These are phyloP conservation scores for Calyptommatus sinebrachiatus DNA, from an alignment of 2,113 vertebrate species.

Conservation along the genomic window DNA sequence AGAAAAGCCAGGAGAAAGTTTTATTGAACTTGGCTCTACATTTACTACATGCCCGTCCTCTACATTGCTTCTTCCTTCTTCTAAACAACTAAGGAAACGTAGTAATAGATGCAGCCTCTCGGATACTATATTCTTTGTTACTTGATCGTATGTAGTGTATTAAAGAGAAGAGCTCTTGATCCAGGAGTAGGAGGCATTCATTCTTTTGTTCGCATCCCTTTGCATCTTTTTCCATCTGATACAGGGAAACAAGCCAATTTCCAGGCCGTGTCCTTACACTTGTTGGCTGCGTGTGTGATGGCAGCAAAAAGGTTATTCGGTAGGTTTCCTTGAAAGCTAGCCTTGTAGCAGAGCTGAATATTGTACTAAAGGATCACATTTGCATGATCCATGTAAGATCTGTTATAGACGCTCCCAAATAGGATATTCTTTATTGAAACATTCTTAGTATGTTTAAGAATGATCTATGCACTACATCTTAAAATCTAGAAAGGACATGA, in stretches of 20 bases:
- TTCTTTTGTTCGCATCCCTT: background rate
- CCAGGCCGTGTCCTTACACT: constrained; percentile 3
- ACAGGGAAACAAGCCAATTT: constrained; percentile 11
- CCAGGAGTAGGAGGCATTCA: background rate
- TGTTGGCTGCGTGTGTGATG: background rate
- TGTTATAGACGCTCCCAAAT: background rate
- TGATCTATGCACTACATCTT: no score
- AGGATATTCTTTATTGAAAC: background rate
- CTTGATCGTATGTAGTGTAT: background rate
- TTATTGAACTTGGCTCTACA: background rate
- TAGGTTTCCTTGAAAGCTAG: constrained; percentile 9
- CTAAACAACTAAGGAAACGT: background rate
- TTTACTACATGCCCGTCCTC: background rate
- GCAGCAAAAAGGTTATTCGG: background rate
- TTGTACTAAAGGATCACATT: background rate
- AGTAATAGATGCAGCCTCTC: background rate
- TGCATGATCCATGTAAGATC: background rate
- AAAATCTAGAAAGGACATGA: no score
- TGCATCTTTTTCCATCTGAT: constrained; percentile 10
- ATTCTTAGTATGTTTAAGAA: no score
- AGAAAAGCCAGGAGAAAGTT: constrained; percentile 1
- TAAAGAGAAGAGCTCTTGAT: background rate
- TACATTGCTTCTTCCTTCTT: background rate
- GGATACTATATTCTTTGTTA: background rate
- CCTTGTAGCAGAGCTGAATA: background rate